Conservation (phyloP, 2,797 vertebrate species). For the Hapalemur alaotrensis region DNA sequence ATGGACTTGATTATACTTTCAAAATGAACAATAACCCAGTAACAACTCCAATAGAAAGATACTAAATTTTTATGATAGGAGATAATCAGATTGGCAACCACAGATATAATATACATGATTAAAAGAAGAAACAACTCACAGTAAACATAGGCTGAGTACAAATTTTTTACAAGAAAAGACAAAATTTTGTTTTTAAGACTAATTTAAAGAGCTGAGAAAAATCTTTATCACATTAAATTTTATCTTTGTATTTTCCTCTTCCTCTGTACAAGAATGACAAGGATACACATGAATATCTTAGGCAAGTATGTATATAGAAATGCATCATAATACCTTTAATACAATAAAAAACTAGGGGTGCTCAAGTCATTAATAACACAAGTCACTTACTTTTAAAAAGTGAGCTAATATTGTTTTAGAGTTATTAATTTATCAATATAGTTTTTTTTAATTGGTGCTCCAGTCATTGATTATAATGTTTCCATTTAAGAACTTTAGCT, state of each 20-base stretch:
- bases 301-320: neutral
- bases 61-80: slow-evolving; percentile 82
- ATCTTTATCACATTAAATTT: neutral
- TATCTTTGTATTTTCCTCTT: neutral
- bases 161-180: slow-evolving; percentile 60
- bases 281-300: neutral
- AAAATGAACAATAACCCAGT: slow-evolving; percentile 81
- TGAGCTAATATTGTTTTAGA: neutral
- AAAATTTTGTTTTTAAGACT: slow-evolving; percentile 65
- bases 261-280: neutral
- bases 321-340: neutral
- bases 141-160: slow-evolving; percentile 69
- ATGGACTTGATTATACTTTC: slow-evolving; percentile 82
- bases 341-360: neutral
- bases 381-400: neutral
- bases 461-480: neutral
- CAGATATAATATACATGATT: slow-evolving; percentile 69
- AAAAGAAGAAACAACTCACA: slow-evolving; percentile 78
- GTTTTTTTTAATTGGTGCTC: neutral
- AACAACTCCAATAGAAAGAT: slow-evolving; percentile 78
- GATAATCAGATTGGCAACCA: slow-evolving; percentile 76
- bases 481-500: neutral
- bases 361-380: neutral
- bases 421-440: neutral
- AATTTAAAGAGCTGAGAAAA: slow-evolving; percentile 59